Conservation (phyloP, 35 echinoderm and acorn worm species). For the Nesometra sesokonis region DNA sequence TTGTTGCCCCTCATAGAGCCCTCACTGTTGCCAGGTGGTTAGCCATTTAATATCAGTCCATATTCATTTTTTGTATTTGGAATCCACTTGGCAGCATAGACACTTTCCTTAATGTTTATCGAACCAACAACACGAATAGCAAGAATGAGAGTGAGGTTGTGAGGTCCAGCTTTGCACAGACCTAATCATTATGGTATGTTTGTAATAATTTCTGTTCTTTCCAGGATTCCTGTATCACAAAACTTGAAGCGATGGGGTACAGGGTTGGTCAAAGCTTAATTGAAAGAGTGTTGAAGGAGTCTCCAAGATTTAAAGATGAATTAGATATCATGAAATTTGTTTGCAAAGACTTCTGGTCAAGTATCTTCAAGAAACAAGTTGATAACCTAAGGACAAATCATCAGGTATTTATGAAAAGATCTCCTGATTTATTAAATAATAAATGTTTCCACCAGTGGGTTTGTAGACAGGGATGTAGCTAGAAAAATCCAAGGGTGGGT, state of each 20-base stretch:
- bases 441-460: background rate
- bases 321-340: conserved; percentile 98
- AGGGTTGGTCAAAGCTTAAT: conserved; percentile 79
- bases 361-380: conserved; percentile 85
- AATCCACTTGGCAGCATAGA: too few relatives aligned
- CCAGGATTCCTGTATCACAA: conserved; percentile 72
- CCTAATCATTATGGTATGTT: too few relatives aligned
- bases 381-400: conserved; percentile 97
- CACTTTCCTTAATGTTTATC: too few relatives aligned
- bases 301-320: conserved; percentile 80
- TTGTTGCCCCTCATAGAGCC: too few relatives aligned
- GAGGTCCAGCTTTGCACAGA: too few relatives aligned
- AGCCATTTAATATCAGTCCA: too few relatives aligned
- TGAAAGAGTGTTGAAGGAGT: conserved; percentile 69
- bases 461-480: too few relatives aligned
- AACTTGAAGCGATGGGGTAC: conserved; percentile 86
- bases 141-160: too few relatives aligned
- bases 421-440: background rate
- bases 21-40: too few relatives aligned
- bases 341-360: conserved; percentile 93
- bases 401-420: conserved; percentile 45
- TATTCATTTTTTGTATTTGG: too few relatives aligned
- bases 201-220: background rate
- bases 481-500: too few relatives aligned
- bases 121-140: too few relatives aligned